A percentile compares a stretch with the other conserved stretches of the same genome.
These are phyloP conservation scores for Malurus splendens DNA, from an alignment of 2,797 vertebrate species.

Conservation along the genomic window DNA sequence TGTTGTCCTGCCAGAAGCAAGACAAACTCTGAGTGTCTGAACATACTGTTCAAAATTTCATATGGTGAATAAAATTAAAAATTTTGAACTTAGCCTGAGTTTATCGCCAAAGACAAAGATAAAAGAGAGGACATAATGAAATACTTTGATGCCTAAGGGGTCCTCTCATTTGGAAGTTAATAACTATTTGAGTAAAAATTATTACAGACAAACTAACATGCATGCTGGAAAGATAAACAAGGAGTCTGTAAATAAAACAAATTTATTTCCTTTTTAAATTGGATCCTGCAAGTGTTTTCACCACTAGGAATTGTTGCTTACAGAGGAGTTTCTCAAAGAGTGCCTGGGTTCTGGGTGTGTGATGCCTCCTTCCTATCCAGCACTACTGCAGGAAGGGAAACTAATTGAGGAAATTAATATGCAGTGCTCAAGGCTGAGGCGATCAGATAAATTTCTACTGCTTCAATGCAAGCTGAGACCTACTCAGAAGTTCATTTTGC, in stretches of 20 bases:
- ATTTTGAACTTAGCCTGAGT: neutral
- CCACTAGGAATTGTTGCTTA: neutral
- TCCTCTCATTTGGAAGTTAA: neutral
- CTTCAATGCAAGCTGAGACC: neutral
- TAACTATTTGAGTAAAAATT: neutral
- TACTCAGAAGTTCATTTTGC: neutral
- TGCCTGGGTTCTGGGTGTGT: neutral
- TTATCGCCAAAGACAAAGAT: neutral
- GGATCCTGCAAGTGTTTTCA: neutral
- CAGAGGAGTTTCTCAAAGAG: neutral
- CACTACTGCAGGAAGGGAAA: neutral
- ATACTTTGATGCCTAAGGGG: neutral
- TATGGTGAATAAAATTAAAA: neutral
- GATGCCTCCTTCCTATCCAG: neutral
- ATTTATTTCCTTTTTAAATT: neutral
- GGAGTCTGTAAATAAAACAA: neutral
- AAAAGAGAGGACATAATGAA: neutral
- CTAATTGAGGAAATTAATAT: neutral
- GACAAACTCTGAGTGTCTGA: neutral
- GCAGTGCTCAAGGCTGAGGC: fast-evolving
- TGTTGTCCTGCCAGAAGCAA: neutral
- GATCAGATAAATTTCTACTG: neutral
- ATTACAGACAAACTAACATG: neutral
- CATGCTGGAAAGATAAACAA: neutral
- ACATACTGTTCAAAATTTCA: neutral